Percentiles rank a stretch among this genome's conserved stretches.
These are phyloP conservation scores for Villa cingulata DNA, from an alignment of 2,888 invertebrate species.

Conservation along the genomic window DNA sequence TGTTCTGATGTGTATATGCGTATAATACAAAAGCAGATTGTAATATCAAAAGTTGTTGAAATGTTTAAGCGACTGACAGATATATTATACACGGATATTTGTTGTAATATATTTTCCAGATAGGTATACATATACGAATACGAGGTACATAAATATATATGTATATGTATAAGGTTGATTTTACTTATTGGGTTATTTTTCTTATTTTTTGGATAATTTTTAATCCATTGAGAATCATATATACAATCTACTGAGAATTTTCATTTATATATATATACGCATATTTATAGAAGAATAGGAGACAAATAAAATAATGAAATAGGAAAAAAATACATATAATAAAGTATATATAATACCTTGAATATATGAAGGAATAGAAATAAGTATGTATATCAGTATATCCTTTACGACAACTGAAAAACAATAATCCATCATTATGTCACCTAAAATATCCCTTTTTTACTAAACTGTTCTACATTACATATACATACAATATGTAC, in stretches of 20 bases:
- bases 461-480: conserved; percentile 1
- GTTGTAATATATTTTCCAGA: too few relatives aligned
- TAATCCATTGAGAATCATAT: background rate
- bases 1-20: background rate
- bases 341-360: too few relatives aligned
- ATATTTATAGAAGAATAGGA: background rate
- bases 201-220: background rate
- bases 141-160: background rate
- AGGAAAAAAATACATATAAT: too few relatives aligned
- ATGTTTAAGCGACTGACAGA: background rate
- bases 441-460: conserved; percentile 6
- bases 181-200: background rate
- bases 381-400: too few relatives aligned
- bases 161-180: background rate
- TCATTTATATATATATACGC: background rate
- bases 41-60: background rate
- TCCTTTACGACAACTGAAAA: background rate
- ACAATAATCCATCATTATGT: conserved; percentile 7
- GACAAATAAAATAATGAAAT: too few relatives aligned
- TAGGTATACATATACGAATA: too few relatives aligned
- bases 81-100: too few relatives aligned
- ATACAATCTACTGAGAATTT: background rate
- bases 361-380: too few relatives aligned
- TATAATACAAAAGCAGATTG: background rate
- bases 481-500: conserved; percentile 1